Evolutionary conservation across 1,140 invertebrate genomes (phyloP).

Genomic region (Heliothis virescens): DNA sequence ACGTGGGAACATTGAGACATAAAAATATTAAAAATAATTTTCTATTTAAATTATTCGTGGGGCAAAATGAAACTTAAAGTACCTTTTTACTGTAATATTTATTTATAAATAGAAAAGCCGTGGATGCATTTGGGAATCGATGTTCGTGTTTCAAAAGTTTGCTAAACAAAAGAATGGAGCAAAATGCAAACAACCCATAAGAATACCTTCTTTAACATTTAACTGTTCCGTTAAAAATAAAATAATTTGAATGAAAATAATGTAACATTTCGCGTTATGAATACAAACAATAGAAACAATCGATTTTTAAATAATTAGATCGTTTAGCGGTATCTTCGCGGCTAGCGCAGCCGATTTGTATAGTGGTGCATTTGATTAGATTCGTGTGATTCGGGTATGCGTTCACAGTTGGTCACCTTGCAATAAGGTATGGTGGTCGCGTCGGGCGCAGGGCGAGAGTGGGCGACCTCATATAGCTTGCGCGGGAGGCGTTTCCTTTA

Average conservation of each 20-base stretch:
- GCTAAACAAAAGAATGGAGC: too few relatives aligned
- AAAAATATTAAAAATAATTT: too few relatives aligned
- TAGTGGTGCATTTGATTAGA: conserved; percentile 68
- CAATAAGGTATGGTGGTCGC: conserved; percentile 82
- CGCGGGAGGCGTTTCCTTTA: conserved; percentile 82
- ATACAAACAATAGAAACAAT: conserved; percentile 52
- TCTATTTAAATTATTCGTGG: too few relatives aligned
- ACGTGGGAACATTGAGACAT: too few relatives aligned
- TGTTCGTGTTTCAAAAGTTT: too few relatives aligned
- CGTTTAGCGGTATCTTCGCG: conserved; percentile 77
- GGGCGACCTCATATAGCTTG: conserved; percentile 84
- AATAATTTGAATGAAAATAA: conserved; percentile 44
- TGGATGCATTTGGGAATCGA: too few relatives aligned
- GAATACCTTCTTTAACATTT: neutral
- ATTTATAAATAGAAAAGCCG: too few relatives aligned
- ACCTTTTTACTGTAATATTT: too few relatives aligned
- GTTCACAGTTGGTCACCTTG: conserved; percentile 79
- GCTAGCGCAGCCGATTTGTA: conserved; percentile 72
- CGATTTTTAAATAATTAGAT: conserved; percentile 71
- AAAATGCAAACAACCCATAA: too few relatives aligned
- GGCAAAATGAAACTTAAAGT: too few relatives aligned
- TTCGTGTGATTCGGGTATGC: conserved; percentile 58
- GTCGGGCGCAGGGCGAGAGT: conserved; percentile 79
- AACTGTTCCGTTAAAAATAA: conserved; percentile 2
- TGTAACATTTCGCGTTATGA: conserved; percentile 42